A percentile compares a stretch with the other conserved stretches of the same genome.
Conservation (phyloP, 2,113 vertebrate genomes). For the Phocoena phocoena region DNA sequence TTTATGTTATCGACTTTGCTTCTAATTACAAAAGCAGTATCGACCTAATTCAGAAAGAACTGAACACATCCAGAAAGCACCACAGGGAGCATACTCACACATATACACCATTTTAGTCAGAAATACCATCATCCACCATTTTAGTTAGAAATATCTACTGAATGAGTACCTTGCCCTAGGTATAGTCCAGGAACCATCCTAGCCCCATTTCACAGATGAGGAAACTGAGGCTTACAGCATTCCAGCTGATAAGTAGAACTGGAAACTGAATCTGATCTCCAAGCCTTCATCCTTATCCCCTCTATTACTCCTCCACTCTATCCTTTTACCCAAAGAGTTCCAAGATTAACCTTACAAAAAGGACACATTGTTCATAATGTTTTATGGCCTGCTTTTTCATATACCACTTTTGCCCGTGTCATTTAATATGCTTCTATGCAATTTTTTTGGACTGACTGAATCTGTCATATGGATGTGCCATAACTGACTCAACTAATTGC, state of each 20-base stretch:
- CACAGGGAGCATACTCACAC: background rate
- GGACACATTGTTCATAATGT: background rate
- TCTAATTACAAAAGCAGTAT: background rate
- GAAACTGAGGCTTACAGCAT: background rate
- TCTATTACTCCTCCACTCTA: background rate
- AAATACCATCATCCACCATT: background rate
- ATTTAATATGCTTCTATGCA: background rate
- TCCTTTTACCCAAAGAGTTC: background rate
- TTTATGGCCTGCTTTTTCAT: background rate
- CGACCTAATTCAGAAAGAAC: background rate
- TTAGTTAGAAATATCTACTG: background rate
- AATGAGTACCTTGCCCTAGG: background rate
- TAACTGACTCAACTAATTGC: background rate
- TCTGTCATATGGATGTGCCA: background rate
- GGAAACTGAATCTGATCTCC: background rate
- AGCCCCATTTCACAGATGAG: background rate
- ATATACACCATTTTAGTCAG: background rate
- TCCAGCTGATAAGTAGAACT: background rate
- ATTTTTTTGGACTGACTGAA: background rate
- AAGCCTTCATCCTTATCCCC: background rate
- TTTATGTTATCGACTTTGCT: slow-evolving; percentile 39
- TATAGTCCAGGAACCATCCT: too few species aligned
- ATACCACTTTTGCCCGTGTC: background rate
- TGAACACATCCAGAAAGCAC: background rate
- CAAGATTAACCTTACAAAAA: background rate